Conservation (phyloP, 2,888 invertebrate genomes). For the Capitulum mitella region DNA sequence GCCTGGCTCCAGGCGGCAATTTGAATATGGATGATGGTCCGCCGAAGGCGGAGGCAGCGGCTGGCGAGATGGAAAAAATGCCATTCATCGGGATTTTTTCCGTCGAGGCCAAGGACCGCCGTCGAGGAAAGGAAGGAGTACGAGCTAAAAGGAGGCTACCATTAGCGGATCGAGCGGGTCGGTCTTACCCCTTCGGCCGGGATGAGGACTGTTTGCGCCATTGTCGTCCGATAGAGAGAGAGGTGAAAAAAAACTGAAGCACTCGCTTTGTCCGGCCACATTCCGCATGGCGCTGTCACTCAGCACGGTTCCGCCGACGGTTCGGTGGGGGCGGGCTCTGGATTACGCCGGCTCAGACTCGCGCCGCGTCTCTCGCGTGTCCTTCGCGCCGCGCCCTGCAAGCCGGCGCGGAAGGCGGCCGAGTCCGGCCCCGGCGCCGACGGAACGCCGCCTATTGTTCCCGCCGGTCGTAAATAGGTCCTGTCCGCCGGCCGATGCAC, state of each 20-base stretch:
- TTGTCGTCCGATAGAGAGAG: background rate
- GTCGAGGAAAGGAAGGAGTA: background rate
- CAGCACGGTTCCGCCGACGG: background rate
- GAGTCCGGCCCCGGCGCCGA: no score
- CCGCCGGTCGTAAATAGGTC: no score
- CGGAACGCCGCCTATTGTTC: no score
- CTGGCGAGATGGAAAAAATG: background rate
- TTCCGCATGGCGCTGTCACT: background rate
- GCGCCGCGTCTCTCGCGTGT: no score
- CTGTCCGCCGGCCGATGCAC: no score
- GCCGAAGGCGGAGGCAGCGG: background rate
- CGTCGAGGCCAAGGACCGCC: background rate
- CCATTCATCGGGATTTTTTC: constrained; percentile 15
- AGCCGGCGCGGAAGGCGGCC: no score
- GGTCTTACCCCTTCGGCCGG: background rate
- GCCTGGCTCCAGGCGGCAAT: background rate
- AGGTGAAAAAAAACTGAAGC: no score
- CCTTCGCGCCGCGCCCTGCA: no score
- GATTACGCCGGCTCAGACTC: no score
- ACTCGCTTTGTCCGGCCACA: background rate
- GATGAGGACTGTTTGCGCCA: background rate
- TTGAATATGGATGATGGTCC: background rate
- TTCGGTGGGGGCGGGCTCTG: no score
- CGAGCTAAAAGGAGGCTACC: background rate
- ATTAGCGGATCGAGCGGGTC: background rate